phyloP scores from a whole-genome alignment of 2,797 vertebrate species.

The Chaunax sp. region DNA sequence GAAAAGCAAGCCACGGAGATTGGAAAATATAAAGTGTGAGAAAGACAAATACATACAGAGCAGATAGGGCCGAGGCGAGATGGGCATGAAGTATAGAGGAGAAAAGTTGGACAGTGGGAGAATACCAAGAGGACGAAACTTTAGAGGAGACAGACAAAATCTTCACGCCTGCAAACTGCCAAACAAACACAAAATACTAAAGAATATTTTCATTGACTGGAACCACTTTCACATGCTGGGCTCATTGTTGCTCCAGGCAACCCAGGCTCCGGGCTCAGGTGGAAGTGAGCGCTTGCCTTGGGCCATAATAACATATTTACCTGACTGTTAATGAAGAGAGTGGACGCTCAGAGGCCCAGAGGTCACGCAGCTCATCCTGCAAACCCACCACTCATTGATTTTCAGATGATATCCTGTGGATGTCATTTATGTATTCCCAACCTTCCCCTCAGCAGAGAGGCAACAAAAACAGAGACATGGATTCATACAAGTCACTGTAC shows the following conservation, averaged over 20 bases:
- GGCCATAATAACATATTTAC: slow-evolving; percentile 59
- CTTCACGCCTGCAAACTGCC: slow-evolving; percentile 9
- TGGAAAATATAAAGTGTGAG: not conserved
- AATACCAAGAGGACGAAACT: slow-evolving; percentile 3
- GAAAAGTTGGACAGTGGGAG: slow-evolving; percentile 7
- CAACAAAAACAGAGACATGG: not conserved
- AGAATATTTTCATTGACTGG: slow-evolving; percentile 5
- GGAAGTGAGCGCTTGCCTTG: slow-evolving; percentile 55
- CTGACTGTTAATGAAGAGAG: slow-evolving; percentile 53
- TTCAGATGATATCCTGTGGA: slow-evolving; percentile 1
- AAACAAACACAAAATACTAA: slow-evolving; percentile 4
- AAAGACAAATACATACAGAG: not conserved
- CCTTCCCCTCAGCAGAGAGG: not conserved
- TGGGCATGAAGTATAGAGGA: not conserved
- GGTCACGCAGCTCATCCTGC: too few relatives aligned
- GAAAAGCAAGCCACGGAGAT: too few relatives aligned
- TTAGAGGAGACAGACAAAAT: slow-evolving; percentile 2
- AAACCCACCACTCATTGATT: slow-evolving; percentile 2
- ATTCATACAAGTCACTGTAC: not conserved
- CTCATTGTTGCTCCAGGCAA: slow-evolving; percentile 59
- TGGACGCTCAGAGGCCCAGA: slow-evolving; percentile 27
- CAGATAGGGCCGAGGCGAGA: too few relatives aligned
- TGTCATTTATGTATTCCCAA: not conserved
- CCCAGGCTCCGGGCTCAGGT: slow-evolving; percentile 29
- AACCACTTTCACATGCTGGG: slow-evolving; percentile 45